phyloP scores from a whole-genome alignment of 2,113 vertebrate genomes.

The Vidua chalybeata region DNA sequence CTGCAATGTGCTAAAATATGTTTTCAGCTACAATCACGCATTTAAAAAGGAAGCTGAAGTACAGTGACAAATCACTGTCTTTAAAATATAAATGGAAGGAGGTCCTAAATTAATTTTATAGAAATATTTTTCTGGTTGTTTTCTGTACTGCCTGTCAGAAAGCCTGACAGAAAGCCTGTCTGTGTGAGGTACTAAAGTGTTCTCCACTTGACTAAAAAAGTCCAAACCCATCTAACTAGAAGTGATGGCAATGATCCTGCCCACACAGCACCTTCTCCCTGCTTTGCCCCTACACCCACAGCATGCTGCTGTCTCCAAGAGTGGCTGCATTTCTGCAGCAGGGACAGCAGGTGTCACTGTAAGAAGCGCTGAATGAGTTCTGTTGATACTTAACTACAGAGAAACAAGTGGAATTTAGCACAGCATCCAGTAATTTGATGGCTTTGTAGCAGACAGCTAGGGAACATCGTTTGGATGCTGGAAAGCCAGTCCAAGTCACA shows the following conservation, averaged over 20 bases:
- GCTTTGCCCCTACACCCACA: fast-evolving
- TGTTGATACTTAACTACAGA: not conserved
- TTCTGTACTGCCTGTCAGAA: not conserved
- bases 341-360: not conserved
- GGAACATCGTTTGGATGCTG: not conserved
- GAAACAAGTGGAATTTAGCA: not conserved
- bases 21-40: not conserved
- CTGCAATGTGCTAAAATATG: not conserved
- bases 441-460: not conserved
- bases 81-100: not conserved
- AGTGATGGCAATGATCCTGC: not conserved
- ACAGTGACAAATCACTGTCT: not conserved
- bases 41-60: not conserved
- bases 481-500: not conserved
- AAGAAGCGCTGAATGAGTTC: not conserved
- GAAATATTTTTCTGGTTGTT: not conserved
- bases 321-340: not conserved
- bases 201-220: not conserved
- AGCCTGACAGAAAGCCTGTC: not conserved
- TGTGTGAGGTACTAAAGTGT: not conserved
- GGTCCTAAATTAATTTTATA: not conserved
- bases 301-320: not conserved
- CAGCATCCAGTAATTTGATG: not conserved
- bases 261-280: fast-evolving
- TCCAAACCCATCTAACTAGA: not conserved